phyloP scores from a whole-genome alignment of 2,888 invertebrate species.

The Bruchidius siliquastri region DNA sequence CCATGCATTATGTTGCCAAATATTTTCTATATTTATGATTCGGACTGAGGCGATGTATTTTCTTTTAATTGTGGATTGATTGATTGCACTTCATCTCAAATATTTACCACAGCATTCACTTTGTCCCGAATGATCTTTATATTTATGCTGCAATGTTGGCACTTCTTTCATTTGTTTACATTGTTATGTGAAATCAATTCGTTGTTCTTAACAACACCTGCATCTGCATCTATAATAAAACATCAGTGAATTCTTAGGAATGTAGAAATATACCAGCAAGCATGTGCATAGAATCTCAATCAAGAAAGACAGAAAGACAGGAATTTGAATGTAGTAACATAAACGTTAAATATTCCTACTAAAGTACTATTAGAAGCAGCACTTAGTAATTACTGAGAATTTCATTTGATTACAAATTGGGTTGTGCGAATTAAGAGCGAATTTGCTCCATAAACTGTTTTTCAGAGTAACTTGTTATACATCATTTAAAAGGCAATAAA shows the following conservation, averaged over 20 bases:
- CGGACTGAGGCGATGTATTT: neutral
- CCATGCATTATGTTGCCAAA: neutral
- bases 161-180: neutral
- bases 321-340: no score
- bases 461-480: no score
- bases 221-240: no score
- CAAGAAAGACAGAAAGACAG: no score
- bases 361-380: no score
- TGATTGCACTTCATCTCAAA: neutral
- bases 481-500: no score
- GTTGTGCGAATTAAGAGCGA: no score
- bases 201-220: neutral
- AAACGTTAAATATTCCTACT: no score
- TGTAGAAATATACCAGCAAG: neutral
- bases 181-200: neutral
- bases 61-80: neutral
- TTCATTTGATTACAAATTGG: no score
- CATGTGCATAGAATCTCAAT: neutral
- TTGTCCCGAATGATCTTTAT: neutral
- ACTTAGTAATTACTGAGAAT: no score
- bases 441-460: no score
- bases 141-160: neutral
- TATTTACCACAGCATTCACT: neutral
- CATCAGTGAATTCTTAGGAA: neutral
- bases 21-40: neutral